Evolutionary conservation across 2,888 invertebrate species (phyloP), one percentile per base, ranked within the genome.

Genomic region (Amphipyra tragopoginis): DNA sequence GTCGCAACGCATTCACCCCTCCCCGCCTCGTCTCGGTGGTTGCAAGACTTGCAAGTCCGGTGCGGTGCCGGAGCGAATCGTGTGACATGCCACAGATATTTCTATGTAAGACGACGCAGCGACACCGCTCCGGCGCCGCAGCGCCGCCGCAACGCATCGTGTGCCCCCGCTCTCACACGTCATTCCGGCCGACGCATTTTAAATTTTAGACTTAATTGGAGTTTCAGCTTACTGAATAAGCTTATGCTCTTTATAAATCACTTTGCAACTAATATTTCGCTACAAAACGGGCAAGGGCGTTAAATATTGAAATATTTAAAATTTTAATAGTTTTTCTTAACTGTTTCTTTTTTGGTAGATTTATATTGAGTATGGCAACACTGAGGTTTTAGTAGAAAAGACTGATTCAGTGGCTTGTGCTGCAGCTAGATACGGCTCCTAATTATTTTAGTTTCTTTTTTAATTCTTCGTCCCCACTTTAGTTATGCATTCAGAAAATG

Each of bases 281-380:
- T 52, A 54, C 50, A 38, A 63, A 52, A 26, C 5, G n/a, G 40
- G 38, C 43, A 26, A 5, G n/a, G 40, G 38, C 43, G 44, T 60
- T 52, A 61, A 4, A 21, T 14, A 52, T 60, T 53, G 57, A 52
- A 40, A 58, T 65, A 26, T 56, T 54, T 61, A 54, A 61, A 61
- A 58, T 38, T 55, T 59, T 56, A 33, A 73, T 56, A 54, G 55
- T 42, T 63, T 44, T 21, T 56, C 62, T 29, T 73, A 72, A 61
- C 10, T 73, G 62, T 73, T 71, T 73, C 57, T 50, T 69, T 54
- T 69, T 73, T 72, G 44, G 63, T 72, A 72, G 69, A 60, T 74
- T 63, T 74, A 60, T 72, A 56, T 43, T 64, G 64, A 44, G 52
- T 72, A 64, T 77, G 79, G 76, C 65, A 72, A 77, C 70, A 72